phyloP scores from a whole-genome alignment of 2,113 vertebrate genomes.

The Electrona antarctica region DNA sequence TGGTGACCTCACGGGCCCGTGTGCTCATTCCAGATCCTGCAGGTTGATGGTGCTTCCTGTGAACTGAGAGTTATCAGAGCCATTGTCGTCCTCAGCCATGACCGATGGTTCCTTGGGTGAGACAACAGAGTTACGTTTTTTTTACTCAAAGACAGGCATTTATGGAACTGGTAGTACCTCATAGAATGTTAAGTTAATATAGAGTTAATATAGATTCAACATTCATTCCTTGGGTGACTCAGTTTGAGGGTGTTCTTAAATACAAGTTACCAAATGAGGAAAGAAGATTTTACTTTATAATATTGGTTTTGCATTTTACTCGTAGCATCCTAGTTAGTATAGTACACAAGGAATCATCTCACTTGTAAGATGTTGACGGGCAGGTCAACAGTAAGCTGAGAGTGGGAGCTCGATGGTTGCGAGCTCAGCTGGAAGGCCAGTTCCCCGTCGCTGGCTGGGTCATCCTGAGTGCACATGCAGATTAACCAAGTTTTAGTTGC shows the following conservation, averaged over 20 bases:
- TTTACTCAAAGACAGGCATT: neutral
- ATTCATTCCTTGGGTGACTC: too few relatives aligned
- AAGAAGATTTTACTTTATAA: too few relatives aligned
- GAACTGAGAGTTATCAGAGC: slow-evolving; percentile 87
- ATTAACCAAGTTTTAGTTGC: too few relatives aligned
- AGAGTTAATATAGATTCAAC: too few relatives aligned
- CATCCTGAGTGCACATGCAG: slow-evolving; percentile 80
- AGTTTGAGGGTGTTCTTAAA: too few relatives aligned
- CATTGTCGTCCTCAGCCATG: slow-evolving; percentile 84
- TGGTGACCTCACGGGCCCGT: neutral
- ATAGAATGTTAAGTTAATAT: too few relatives aligned
- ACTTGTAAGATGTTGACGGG: slow-evolving; percentile 95
- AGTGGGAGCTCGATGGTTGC: slow-evolving; percentile 86
- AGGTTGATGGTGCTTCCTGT: slow-evolving; percentile 95
- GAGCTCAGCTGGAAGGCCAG: slow-evolving; percentile 87
- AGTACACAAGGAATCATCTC: neutral
- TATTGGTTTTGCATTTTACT: too few relatives aligned
- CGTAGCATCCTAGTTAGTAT: neutral
- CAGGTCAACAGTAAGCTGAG: slow-evolving; percentile 89
- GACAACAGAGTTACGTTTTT: neutral
- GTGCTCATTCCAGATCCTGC: slow-evolving; percentile 88
- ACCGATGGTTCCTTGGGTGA: slow-evolving; percentile 85
- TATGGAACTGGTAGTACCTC: neutral
- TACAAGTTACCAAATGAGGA: too few relatives aligned
- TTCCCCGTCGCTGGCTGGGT: slow-evolving; percentile 86